Evolutionary conservation across 2,888 invertebrate species (phyloP).

Genomic region (Acronicta aceris): DNA sequence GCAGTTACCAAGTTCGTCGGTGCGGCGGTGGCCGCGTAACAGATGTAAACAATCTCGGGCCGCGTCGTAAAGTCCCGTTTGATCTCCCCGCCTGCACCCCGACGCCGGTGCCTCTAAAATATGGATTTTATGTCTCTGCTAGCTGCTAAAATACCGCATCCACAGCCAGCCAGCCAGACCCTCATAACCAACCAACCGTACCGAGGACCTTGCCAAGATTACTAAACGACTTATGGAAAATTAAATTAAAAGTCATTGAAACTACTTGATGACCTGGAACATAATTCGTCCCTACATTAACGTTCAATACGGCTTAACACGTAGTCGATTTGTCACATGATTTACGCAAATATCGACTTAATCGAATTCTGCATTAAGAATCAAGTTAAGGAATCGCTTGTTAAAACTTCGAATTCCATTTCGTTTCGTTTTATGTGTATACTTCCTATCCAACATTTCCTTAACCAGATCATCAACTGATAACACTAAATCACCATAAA

Average conservation of each 20-base stretch:
- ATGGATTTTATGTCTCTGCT: conserved; percentile 86
- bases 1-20: conserved; percentile 85
- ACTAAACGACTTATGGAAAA: conserved; percentile 47
- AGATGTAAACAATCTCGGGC: conserved; percentile 88
- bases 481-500: conserved; percentile 63
- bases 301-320: no score
- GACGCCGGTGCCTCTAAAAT: conserved; percentile 82
- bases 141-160: conserved; percentile 86
- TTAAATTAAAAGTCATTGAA: conserved; percentile 48
- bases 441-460: conserved; percentile 8
- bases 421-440: neutral
- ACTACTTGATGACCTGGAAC: conserved; percentile 34
- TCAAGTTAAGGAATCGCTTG: no score
- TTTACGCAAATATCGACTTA: neutral
- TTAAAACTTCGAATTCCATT: no score
- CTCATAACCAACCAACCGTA: conserved; percentile 73
- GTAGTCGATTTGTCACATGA: no score
- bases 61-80: conserved; percentile 87
- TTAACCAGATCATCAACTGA: conserved; percentile 39
- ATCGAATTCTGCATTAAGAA: neutral
- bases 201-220: conserved; percentile 52
- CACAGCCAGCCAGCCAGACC: conserved; percentile 78
- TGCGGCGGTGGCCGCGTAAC: conserved; percentile 82
- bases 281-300: conserved; percentile 10
- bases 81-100: conserved; percentile 79